A percentile compares a stretch with the other conserved stretches of the same genome.
These are phyloP conservation scores for Neelides sp. DNA, from an alignment of 1,140 invertebrate species.

Conservation along the genomic window DNA sequence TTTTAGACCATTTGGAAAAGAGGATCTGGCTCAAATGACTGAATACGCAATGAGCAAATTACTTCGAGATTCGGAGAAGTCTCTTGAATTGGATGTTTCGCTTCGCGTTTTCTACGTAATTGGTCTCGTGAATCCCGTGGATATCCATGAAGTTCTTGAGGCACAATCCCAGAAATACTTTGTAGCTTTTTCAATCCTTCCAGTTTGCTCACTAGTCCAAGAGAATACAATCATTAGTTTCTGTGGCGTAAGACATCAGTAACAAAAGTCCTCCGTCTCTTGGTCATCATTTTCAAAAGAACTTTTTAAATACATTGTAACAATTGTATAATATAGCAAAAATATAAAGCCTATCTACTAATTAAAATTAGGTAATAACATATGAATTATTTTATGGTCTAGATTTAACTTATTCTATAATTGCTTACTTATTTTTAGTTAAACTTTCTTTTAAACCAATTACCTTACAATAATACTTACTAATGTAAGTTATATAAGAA, in stretches of 20 bases:
- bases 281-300: no score
- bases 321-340: not conserved
- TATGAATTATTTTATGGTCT: not conserved
- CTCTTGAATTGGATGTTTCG: constrained; percentile 44
- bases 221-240: constrained; percentile 64
- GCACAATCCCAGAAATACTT: constrained; percentile 37
- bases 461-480: no score
- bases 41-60: constrained; percentile 60
- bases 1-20: constrained; percentile 37
- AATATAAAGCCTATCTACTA: not conserved
- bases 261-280: constrained; percentile 19
- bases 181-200: constrained; percentile 48
- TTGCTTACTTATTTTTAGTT: no score
- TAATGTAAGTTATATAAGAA: no score
- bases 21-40: constrained; percentile 51
- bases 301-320: not conserved
- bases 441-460: no score
- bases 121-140: constrained; percentile 41
- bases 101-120: constrained; percentile 63
- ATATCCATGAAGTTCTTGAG: constrained; percentile 43
- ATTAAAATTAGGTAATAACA: not conserved
- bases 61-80: constrained; percentile 40
- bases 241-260: constrained; percentile 51
- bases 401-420: no score
- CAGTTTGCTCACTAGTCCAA: constrained; percentile 60